phyloP scores from a whole-genome alignment of 2,113 vertebrate species.

The Seriola rivoliana region DNA sequence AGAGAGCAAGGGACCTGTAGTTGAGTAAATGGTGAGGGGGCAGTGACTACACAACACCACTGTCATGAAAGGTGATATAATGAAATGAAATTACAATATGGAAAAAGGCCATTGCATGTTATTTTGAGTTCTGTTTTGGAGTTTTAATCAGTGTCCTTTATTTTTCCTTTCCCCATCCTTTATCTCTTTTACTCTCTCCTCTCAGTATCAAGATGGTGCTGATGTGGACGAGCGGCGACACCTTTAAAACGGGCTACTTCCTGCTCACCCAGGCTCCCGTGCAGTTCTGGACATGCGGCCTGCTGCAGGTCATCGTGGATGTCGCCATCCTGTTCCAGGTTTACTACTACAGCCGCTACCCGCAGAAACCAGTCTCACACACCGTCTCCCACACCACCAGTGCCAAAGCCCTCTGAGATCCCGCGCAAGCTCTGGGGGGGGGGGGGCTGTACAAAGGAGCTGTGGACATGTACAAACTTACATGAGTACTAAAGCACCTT shows the following conservation, averaged over 20 bases:
- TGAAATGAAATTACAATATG: too few relatives aligned
- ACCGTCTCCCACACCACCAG: conserved; percentile 87
- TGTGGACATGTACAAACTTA: conserved; percentile 36
- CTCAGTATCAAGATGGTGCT: conserved; percentile 96
- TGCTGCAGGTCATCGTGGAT: conserved; percentile 95
- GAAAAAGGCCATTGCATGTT: too few relatives aligned
- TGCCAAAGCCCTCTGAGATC: conserved; percentile 92
- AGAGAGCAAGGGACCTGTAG: too few relatives aligned
- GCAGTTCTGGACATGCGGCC: conserved; percentile 96
- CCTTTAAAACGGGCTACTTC: conserved; percentile 98
- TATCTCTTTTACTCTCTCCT: conserved; percentile 19
- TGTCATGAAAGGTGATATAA: too few relatives aligned
- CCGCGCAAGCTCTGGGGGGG: too few relatives aligned
- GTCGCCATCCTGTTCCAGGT: conserved; percentile 94
- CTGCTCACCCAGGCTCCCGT: conserved; percentile 93
- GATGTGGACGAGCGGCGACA: conserved; percentile 98
- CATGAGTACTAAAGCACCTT: conserved; percentile 36
- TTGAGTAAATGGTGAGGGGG: too few relatives aligned
- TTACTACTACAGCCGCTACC: conserved; percentile 90
- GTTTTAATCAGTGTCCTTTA: not conserved
- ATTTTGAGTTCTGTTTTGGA: not conserved
- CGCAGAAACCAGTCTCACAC: conserved; percentile 90
- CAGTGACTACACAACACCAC: too few relatives aligned
- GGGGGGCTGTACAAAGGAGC: not conserved
- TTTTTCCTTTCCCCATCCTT: not conserved